Evolutionary conservation across 1,140 invertebrate genomes (phyloP).

Genomic region (Euglossa dilemma): DNA sequence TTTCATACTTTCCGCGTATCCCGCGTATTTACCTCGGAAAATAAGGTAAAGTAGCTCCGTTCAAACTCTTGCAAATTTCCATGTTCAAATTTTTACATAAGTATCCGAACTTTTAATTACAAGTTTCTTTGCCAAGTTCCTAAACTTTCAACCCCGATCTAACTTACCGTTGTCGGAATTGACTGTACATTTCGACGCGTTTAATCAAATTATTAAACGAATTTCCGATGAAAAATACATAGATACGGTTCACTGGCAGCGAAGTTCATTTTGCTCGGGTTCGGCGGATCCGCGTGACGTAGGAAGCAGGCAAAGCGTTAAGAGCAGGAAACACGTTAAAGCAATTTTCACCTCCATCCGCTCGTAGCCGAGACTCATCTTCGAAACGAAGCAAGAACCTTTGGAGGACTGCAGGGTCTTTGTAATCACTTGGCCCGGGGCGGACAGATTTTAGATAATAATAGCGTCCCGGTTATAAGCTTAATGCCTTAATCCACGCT

Average conservation of each 20-base stretch:
- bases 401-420: constrained; percentile 1
- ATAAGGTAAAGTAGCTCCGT: background rate
- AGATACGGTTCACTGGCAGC: too few relatives aligned
- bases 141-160: too few relatives aligned
- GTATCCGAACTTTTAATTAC: background rate
- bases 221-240: too few relatives aligned
- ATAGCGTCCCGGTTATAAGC: constrained; percentile 50
- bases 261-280: too few relatives aligned
- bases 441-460: constrained; percentile 60
- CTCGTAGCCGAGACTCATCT: background rate
- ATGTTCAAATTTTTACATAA: background rate
- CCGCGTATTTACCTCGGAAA: too few relatives aligned
- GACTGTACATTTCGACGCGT: too few relatives aligned
- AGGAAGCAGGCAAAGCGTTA: too few relatives aligned
- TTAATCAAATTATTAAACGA: too few relatives aligned
- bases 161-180: too few relatives aligned
- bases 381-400: constrained; percentile 1
- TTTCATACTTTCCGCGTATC: too few relatives aligned
- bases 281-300: too few relatives aligned
- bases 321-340: background rate
- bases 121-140: background rate
- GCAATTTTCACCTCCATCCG: background rate
- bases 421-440: constrained; percentile 34
- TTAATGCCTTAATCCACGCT: constrained; percentile 56
- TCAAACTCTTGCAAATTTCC: background rate